These are phyloP conservation scores for Brachyalestes nurse DNA, from an alignment of 2,797 vertebrate genomes.

Conservation along the genomic window DNA sequence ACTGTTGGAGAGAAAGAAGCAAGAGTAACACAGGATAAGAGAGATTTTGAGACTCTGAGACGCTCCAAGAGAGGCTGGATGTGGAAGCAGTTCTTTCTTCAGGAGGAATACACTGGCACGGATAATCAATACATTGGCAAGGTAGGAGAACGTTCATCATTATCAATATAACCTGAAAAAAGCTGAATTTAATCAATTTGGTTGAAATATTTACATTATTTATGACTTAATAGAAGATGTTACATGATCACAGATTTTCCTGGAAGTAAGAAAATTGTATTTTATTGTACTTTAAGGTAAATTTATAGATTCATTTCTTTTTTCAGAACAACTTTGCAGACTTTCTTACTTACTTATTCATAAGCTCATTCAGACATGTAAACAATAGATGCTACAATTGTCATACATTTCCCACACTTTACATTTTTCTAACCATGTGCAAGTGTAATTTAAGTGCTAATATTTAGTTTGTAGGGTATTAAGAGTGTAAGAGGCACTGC, in stretches of 20 bases:
- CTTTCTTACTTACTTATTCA: no score
- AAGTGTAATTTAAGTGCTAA: background rate
- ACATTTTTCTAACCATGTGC: background rate
- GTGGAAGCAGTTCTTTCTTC: conserved; percentile 97
- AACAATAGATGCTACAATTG: background rate
- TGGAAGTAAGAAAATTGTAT: no score
- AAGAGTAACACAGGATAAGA: conserved; percentile 40
- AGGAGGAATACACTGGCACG: conserved; percentile 93
- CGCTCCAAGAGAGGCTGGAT: conserved; percentile 94
- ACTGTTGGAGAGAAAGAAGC: conserved; percentile 53
- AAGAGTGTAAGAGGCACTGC: background rate
- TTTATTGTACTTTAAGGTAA: no score
- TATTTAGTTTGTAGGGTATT: background rate
- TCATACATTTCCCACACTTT: background rate
- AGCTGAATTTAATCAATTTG: background rate
- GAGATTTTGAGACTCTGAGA: conserved; percentile 71
- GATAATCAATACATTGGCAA: conserved; percentile 96
- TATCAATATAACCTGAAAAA: background rate
- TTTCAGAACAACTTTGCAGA: no score
- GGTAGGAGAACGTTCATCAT: conserved; percentile 70
- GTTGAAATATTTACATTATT: background rate
- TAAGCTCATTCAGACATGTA: background rate
- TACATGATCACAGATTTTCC: background rate
- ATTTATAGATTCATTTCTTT: no score
- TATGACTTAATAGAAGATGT: background rate